Base-by-base conservation (phyloP, 2,888 invertebrate species). In the Hypolimnas misippus region DNA sequence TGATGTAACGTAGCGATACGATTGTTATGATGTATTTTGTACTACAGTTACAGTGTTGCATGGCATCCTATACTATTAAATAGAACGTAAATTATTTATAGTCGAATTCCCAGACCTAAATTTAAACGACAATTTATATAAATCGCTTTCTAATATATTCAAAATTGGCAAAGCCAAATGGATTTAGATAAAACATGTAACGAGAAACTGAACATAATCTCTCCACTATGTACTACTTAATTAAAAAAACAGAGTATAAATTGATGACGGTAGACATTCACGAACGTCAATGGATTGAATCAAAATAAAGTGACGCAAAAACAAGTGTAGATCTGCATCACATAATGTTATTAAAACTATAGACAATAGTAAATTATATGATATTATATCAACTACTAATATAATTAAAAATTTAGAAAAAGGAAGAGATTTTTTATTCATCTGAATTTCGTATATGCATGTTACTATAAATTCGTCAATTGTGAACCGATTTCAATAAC, bases 1-100 rank as follows among this genome's bases (percentile, higher is more conserved):
- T 85, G 83, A 84, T 83, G 85, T 80, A 80, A 77, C 76, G 69
- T 57, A 21, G 33, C 52, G 58, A 72, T 78, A 79, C 72, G 71
- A 60, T 66, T 74, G 73, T 76, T 75, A 74, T 75, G 73, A 77
- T 71, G 57, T 59, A 61, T 59, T 63, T 54, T 54, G 53, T 62
- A 63, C 56, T 59, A 54, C 35, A 63, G 55, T 63, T 50, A 62
- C 52, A 62, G 14, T 60, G 63, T 57, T 55, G 17, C 67, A 63
- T 68, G 64, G 25, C 56, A 49, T 38, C 42, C 29, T 52, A 35
- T 33, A 35, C 35, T 35, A 35, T 52, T 17, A 52, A 35, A 35
- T 35, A 17, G 7, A 35, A 35, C 35, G 19, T 35, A 12, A 52
- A 52, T 16, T 16, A 33, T 52, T 33, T 52, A 35, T 52, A 52